Percentiles rank a stretch among this genome's conserved stretches.
phyloP scores from a whole-genome alignment of 2,888 invertebrate genomes.

The Tolmerus cingulatus region DNA sequence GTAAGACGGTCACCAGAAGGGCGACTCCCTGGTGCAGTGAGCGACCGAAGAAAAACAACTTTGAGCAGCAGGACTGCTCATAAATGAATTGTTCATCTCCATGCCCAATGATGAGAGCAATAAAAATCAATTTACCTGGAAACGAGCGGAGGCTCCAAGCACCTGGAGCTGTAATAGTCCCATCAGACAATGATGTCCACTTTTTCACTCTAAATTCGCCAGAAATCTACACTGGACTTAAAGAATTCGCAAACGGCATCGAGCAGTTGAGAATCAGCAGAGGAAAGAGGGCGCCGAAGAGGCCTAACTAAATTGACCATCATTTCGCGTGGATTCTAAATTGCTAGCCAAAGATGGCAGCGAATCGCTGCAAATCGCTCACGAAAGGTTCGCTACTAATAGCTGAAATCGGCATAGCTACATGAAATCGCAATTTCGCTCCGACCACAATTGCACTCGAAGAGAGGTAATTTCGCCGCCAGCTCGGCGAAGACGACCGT shows the following conservation, averaged over 20 bases:
- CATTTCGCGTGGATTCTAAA: conserved; percentile 20
- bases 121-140: neutral
- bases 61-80: neutral
- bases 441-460: conserved; percentile 7
- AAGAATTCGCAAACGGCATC: neutral
- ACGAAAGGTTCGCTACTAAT: neutral
- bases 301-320: conserved; percentile 18
- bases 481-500: neutral
- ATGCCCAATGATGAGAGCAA: neutral
- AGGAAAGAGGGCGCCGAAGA: neutral
- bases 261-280: neutral
- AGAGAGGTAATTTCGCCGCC: neutral
- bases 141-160: neutral
- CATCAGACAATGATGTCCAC: neutral
- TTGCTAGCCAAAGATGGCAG: conserved; percentile 19
- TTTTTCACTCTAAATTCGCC: neutral
- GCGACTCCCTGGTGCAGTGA: neutral
- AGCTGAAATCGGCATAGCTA: conserved; percentile 19
- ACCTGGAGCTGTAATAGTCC: neutral
- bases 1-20: neutral
- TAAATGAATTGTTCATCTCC: neutral
- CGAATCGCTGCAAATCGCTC: neutral
- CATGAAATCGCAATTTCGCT: conserved; percentile 30
- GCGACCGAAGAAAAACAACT: neutral
- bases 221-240: neutral